These are phyloP conservation scores for Sesia apiformis DNA, from an alignment of 2,888 invertebrate genomes.

Conservation along the genomic window DNA sequence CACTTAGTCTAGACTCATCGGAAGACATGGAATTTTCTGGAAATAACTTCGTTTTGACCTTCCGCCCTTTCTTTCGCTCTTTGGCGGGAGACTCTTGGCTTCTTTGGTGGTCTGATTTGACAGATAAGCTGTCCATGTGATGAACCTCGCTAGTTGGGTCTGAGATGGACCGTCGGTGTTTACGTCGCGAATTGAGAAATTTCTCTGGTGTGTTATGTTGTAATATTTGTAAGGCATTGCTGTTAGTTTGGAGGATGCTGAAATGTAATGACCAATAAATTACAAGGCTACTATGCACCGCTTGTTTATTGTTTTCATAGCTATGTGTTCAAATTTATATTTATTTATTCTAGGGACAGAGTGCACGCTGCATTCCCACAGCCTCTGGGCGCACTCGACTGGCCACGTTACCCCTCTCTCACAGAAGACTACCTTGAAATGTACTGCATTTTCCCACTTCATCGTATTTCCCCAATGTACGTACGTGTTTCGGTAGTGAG, in stretches of 20 bases:
- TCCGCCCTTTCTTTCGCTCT: constrained; percentile 42
- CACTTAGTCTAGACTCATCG: constrained; percentile 46
- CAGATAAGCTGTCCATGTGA: constrained; percentile 32
- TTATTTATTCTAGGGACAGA: too few species aligned
- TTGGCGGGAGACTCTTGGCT: constrained; percentile 53
- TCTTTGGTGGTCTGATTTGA: constrained; percentile 30
- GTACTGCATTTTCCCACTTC: too few species aligned
- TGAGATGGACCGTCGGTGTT: constrained; percentile 51
- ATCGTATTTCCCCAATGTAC: too few species aligned
- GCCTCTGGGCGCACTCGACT: too few species aligned
- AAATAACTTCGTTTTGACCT: constrained; percentile 60
- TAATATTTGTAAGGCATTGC: constrained; percentile 41
- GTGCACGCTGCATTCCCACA: too few species aligned
- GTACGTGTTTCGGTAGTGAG: too few species aligned
- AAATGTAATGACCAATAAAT: constrained; percentile 13
- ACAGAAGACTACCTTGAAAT: too few species aligned
- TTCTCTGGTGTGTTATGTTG: constrained; percentile 59
- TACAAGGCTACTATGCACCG: too few species aligned
- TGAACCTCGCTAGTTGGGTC: constrained; percentile 56
- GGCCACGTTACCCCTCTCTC: too few species aligned
- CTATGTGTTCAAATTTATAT: too few species aligned
- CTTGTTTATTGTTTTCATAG: too few species aligned
- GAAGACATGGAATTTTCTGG: constrained; percentile 50
- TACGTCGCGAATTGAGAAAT: constrained; percentile 30
- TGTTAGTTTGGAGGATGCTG: constrained; percentile 56